Evolutionary conservation across 2,113 vertebrate species (phyloP).

Genomic region (Forbesichthys agassizii): DNA sequence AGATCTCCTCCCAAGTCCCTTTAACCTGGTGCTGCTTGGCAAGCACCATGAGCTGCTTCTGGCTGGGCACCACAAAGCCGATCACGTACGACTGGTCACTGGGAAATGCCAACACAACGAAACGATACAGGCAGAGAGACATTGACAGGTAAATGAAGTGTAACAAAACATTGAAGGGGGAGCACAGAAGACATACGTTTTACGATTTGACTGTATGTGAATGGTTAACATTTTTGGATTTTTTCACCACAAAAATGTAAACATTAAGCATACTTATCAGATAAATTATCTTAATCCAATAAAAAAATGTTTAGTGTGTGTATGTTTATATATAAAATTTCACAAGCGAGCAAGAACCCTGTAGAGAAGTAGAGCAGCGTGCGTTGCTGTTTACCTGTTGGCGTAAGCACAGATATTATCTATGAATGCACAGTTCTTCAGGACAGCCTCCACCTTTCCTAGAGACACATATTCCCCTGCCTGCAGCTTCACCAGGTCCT

Average conservation of each 20-base stretch:
- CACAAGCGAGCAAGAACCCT: neutral
- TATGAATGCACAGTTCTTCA: conserved; percentile 92
- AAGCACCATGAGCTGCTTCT: conserved; percentile 87
- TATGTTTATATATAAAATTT: too few species aligned
- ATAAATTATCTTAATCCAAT: too few species aligned
- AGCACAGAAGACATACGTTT: neutral
- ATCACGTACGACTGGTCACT: conserved; percentile 97
- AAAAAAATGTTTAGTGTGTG: too few species aligned
- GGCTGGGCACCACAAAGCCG: conserved; percentile 96
- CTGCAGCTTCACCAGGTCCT: conserved; percentile 96
- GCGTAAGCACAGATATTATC: conserved; percentile 98
- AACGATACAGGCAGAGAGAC: too few species aligned
- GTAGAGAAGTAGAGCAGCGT: neutral
- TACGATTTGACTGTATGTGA: too few species aligned
- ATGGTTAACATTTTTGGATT: too few species aligned
- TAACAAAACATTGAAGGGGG: neutral
- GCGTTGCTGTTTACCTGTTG: conserved; percentile 81
- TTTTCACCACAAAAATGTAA: too few species aligned
- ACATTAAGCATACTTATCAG: too few species aligned
- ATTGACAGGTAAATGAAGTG: too few species aligned
- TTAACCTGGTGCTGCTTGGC: conserved; percentile 82
- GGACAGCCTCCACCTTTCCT: conserved; percentile 93
- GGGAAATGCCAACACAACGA: conserved; percentile 2
- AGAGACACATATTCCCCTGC: conserved; percentile 97
- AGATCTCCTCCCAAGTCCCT: conserved; percentile 91